These are phyloP conservation scores for Coenonympha arcania DNA, from an alignment of 2,888 invertebrate species.

Conservation along the genomic window DNA sequence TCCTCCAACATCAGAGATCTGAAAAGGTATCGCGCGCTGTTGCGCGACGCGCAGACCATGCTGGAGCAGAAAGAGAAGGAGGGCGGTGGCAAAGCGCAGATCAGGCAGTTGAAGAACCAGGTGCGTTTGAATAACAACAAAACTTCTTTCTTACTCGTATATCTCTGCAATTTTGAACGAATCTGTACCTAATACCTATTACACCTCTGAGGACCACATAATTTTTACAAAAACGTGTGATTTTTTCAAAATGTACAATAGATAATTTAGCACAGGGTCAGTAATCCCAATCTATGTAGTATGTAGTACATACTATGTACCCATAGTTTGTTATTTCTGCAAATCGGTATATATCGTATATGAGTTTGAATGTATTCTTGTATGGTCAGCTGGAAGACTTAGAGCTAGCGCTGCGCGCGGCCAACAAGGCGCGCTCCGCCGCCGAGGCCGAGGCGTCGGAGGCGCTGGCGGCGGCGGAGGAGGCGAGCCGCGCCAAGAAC, in stretches of 20 bases:
- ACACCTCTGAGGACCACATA: too few relatives aligned
- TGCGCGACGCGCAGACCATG: conserved; percentile 94
- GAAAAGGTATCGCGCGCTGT: conserved; percentile 89
- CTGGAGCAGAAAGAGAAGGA: conserved; percentile 91
- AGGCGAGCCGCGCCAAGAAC: conserved; percentile 79
- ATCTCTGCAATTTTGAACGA: too few relatives aligned
- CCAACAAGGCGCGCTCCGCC: conserved; percentile 88
- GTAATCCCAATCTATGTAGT: too few relatives aligned
- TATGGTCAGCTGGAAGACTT: conserved; percentile 88
- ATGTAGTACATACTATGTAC: too few relatives aligned
- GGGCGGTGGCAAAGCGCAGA: conserved; percentile 84
- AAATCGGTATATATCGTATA: not conserved
- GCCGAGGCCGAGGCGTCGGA: conserved; percentile 91
- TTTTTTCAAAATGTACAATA: too few relatives aligned
- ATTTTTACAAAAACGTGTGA: too few relatives aligned
- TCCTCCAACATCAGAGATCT: conserved; percentile 76
- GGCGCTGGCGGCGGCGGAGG: conserved; percentile 86
- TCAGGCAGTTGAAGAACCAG: conserved; percentile 85
- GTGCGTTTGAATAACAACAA: too few relatives aligned
- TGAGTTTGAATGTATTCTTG: too few relatives aligned
- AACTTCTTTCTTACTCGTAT: too few relatives aligned
- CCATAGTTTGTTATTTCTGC: too few relatives aligned
- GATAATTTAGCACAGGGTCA: too few relatives aligned
- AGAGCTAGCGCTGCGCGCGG: conserved; percentile 87
- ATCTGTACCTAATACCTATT: not conserved